These are phyloP conservation scores for Perca schrenkii DNA, from an alignment of 2,113 vertebrate genomes.

Conservation along the genomic window DNA sequence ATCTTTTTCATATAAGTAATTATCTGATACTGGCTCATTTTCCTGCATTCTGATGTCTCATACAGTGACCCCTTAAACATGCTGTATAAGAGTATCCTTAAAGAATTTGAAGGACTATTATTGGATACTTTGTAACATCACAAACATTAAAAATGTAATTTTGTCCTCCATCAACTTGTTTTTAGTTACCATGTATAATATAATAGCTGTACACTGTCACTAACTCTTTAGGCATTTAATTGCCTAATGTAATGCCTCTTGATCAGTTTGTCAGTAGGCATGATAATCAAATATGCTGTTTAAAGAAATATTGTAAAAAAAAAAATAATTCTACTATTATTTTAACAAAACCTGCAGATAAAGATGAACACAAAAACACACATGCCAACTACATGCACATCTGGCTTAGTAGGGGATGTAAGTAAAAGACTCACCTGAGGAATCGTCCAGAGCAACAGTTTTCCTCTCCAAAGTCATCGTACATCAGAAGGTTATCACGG, in stretches of 20 bases:
- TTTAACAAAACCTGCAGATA: neutral
- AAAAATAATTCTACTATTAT: neutral
- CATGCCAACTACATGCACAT: neutral
- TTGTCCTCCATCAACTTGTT: neutral
- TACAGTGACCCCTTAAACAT: neutral
- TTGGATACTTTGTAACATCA: neutral
- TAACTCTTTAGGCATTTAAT: neutral
- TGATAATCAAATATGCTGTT: neutral
- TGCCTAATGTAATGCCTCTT: neutral
- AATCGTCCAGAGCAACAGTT: constrained; percentile 74
- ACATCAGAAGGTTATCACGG: constrained; percentile 78
- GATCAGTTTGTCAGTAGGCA: neutral
- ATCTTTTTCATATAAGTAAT: neutral
- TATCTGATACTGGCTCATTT: neutral
- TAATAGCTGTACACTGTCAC: neutral
- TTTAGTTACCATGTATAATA: neutral
- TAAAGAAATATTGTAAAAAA: neutral
- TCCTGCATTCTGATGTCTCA: neutral
- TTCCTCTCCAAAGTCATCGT: constrained; percentile 80
- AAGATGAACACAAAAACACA: constrained; percentile 2
- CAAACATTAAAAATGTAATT: neutral
- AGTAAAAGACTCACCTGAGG: constrained; percentile 70
- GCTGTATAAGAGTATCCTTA: neutral
- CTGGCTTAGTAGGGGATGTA: neutral
- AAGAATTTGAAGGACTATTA: neutral